These are phyloP conservation scores for Dicrurus megarhynchus DNA, from an alignment of 2,113 vertebrate species.

Conservation along the genomic window DNA sequence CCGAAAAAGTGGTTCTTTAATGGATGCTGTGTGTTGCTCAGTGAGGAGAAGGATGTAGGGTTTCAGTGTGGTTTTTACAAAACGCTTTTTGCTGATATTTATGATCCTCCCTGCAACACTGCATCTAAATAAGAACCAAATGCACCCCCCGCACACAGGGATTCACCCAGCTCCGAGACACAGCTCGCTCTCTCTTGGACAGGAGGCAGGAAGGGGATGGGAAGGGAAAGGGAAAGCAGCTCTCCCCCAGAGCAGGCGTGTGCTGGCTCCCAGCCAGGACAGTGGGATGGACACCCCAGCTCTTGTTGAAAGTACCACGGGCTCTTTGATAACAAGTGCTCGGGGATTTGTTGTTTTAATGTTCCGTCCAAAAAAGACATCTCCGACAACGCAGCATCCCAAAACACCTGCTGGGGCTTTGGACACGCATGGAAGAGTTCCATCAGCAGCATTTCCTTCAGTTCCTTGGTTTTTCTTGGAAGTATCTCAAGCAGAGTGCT, in stretches of 20 bases:
- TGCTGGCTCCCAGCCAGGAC: slow-evolving; percentile 46
- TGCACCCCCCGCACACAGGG: no score
- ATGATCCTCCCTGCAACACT: not conserved
- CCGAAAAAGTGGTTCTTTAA: not conserved
- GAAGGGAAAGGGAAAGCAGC: not conserved
- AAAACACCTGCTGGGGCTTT: slow-evolving; percentile 58
- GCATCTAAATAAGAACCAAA: not conserved
- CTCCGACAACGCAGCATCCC: slow-evolving; percentile 13
- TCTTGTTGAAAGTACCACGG: slow-evolving; percentile 44
- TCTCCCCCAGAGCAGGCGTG: not conserved
- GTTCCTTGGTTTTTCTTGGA: slow-evolving; percentile 49
- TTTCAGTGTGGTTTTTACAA: not conserved
- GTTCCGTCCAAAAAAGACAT: slow-evolving; percentile 62
- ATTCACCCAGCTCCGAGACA: not conserved
- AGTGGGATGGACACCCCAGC: slow-evolving; percentile 50
- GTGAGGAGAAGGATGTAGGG: not conserved
- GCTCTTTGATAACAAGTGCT: slow-evolving; percentile 64
- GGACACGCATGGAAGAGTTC: slow-evolving; percentile 45
- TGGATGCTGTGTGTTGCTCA: not conserved
- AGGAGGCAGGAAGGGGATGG: not conserved
- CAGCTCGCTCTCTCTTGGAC: not conserved
- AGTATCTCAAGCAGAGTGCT: slow-evolving; percentile 17
- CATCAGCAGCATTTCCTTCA: slow-evolving; percentile 49
- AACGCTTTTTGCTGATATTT: not conserved
- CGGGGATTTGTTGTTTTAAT: slow-evolving; percentile 64